A percentile compares a stretch with the other conserved stretches of the same genome.
These are phyloP conservation scores for Hermaeophaga mercurialis DNA, from an alignment of 2,888 invertebrate species.

Conservation along the genomic window DNA sequence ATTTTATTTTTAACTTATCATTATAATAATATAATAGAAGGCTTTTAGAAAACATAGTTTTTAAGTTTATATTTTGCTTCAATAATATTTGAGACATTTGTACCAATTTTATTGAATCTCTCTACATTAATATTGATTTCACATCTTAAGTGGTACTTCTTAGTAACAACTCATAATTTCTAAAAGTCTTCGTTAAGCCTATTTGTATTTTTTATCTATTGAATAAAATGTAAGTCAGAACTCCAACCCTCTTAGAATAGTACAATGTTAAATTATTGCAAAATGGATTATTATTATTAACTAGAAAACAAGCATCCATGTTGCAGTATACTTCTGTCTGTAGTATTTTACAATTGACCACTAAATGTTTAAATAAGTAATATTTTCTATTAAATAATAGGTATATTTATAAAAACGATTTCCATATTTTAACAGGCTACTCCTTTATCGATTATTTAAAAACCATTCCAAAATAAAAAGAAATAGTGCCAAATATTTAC, in stretches of 20 bases:
- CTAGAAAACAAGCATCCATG: background rate
- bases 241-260: slow-evolving; percentile 36
- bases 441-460: too few species aligned
- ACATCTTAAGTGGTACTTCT: too few species aligned
- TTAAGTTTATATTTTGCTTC: too few species aligned
- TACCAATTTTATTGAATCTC: too few species aligned
- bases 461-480: too few species aligned
- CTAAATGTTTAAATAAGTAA: too few species aligned
- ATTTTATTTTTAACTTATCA: slow-evolving; percentile 7
- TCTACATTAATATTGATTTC: slow-evolving; percentile 1
- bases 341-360: background rate
- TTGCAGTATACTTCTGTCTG: background rate
- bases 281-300: background rate
- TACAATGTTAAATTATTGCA: slow-evolving; percentile 13
- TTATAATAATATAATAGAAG: background rate
- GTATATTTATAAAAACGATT: too few species aligned
- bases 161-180: too few species aligned
- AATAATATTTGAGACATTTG: too few species aligned
- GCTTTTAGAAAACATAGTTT: background rate
- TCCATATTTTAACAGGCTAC: too few species aligned
- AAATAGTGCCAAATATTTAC: too few species aligned
- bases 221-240: slow-evolving; percentile 33
- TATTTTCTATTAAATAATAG: too few species aligned
- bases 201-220: slow-evolving; percentile 14
- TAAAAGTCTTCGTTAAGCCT: slow-evolving; percentile 6